Conservation (phyloP, 2,113 vertebrate genomes). For the Tilapia sparmanii region DNA sequence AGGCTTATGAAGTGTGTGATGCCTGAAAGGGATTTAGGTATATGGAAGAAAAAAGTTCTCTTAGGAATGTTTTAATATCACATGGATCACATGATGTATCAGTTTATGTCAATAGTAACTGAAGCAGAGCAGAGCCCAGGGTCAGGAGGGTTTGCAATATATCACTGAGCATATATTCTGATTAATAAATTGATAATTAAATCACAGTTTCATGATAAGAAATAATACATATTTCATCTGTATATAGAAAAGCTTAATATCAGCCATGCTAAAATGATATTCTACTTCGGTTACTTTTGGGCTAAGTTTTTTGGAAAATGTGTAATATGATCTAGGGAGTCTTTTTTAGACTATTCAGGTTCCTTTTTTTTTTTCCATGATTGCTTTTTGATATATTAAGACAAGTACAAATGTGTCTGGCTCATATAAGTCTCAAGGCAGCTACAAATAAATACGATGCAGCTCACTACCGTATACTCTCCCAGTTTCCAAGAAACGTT, state of each 20-base stretch:
- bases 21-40: background rate
- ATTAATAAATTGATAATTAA: background rate
- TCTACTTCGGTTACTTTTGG: constrained; percentile 15
- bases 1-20: background rate
- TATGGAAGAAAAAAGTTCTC: background rate
- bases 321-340: constrained; percentile 48
- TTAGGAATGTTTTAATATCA: constrained; percentile 4
- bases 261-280: constrained; percentile 10
- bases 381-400: constrained; percentile 69
- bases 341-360: constrained; percentile 16
- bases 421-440: constrained; percentile 57
- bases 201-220: background rate
- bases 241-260: background rate
- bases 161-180: background rate
- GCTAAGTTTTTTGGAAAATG: constrained; percentile 42
- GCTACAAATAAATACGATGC: constrained; percentile 66
- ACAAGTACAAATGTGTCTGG: constrained; percentile 69
- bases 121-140: background rate
- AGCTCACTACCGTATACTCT: constrained; percentile 42
- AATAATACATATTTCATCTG: background rate
- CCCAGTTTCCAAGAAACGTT: constrained; percentile 56
- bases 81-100: background rate
- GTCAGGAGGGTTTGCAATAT: background rate
- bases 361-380: constrained; percentile 51
- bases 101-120: background rate